A percentile compares a stretch with the other conserved stretches of the same genome.
phyloP scores from a whole-genome alignment of 2,113 vertebrate species.

The Gopherus evgoodei region DNA sequence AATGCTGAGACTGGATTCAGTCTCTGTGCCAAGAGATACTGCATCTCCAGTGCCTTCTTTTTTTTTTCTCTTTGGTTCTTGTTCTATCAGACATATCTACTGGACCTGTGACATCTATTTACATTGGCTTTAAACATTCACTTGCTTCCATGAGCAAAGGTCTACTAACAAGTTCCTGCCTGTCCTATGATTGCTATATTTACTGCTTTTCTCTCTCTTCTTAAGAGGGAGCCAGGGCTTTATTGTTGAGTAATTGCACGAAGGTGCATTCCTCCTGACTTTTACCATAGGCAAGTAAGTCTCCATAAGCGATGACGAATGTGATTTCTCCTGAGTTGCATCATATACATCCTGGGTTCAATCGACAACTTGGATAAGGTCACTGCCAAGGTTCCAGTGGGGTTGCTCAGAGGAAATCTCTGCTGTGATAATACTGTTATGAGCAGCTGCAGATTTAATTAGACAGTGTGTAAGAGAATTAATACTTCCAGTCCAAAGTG shows the following conservation, averaged over 20 bases:
- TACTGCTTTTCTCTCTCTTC: neutral
- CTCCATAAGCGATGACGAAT: neutral
- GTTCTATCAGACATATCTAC: too few species aligned
- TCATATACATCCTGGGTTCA: neutral
- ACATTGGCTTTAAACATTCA: neutral
- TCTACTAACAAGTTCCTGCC: neutral
- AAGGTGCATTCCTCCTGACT: neutral
- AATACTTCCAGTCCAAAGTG: neutral
- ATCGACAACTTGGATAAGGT: conserved; percentile 24
- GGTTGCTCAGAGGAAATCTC: conserved; percentile 17
- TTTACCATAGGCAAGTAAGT: neutral
- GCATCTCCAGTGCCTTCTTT: neutral
- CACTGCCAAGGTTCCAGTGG: conserved; percentile 28
- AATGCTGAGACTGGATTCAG: neutral
- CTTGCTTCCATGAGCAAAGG: neutral
- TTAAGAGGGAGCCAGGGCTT: neutral
- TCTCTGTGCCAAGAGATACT: neutral
- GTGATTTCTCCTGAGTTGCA: conserved; percentile 18
- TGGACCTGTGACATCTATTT: neutral
- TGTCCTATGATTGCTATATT: neutral
- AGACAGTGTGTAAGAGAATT: conserved; percentile 23
- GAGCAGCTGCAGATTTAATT: conserved; percentile 40
- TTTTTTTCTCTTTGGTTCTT: neutral
- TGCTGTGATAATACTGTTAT: neutral
- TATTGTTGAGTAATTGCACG: neutral